Conservation (phyloP, 1,140 invertebrate species). For the Leptopilina clavipes region DNA sequence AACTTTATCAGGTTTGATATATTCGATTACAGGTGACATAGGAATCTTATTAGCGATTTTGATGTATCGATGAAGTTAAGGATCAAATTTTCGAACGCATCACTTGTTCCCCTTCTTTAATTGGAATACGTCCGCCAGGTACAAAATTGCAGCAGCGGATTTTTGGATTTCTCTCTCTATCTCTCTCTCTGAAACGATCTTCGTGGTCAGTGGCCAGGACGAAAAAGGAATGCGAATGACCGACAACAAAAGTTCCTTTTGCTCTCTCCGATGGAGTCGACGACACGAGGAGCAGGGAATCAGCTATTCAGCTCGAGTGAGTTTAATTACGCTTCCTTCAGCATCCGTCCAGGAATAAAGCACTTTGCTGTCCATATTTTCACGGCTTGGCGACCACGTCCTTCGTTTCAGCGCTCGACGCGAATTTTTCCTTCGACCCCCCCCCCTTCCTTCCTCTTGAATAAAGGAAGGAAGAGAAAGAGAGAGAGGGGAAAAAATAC, state of each 20-base stretch:
- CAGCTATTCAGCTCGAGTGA: constrained; percentile 53
- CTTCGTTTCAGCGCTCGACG: constrained; percentile 51
- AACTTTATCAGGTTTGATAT: too few relatives aligned
- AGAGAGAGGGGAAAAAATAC: too few relatives aligned
- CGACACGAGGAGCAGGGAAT: constrained; percentile 42
- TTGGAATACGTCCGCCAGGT: not conserved
- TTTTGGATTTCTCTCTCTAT: not conserved
- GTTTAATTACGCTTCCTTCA: constrained; percentile 58
- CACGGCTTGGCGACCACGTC: constrained; percentile 58
- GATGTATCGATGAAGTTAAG: constrained; percentile 21
- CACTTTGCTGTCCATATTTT: constrained; percentile 56
- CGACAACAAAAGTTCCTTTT: constrained; percentile 50
- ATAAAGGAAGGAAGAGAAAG: too few relatives aligned
- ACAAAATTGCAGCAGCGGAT: not conserved
- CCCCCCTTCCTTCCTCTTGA: not conserved
- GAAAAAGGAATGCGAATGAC: constrained; percentile 45
- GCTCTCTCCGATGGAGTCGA: constrained; percentile 38
- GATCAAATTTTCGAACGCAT: too few relatives aligned
- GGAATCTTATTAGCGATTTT: not conserved
- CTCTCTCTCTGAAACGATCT: constrained; percentile 31
- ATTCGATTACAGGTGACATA: not conserved
- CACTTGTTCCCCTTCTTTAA: too few relatives aligned
- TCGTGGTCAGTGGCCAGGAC: constrained; percentile 37
- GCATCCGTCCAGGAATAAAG: constrained; percentile 49
- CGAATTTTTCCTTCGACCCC: constrained; percentile 39